Evolutionary conservation across 2,888 invertebrate species (phyloP).

Genomic region (Eristalis tenax): DNA sequence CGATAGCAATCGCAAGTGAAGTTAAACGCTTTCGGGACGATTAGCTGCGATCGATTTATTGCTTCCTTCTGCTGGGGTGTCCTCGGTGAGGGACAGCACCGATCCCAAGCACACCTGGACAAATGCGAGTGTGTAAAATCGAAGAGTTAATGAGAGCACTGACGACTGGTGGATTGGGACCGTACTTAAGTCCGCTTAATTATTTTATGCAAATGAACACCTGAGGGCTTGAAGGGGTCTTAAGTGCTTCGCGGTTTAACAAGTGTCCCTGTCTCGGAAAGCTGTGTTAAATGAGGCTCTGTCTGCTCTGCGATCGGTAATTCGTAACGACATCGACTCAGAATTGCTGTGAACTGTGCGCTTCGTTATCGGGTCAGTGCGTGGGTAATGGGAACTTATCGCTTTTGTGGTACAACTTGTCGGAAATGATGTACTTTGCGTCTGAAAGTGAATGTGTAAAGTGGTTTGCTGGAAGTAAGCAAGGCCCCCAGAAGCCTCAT

Average conservation of each 20-base stretch:
- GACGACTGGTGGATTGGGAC: not conserved
- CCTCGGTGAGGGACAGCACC: not conserved
- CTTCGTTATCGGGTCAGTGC: too few relatives aligned
- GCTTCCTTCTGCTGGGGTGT: slow-evolving; percentile 38
- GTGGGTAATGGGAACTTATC: too few relatives aligned
- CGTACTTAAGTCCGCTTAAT: not conserved
- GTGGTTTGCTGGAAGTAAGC: too few relatives aligned
- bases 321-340: too few relatives aligned
- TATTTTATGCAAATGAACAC: slow-evolving; percentile 53
- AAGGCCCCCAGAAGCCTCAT: too few relatives aligned
- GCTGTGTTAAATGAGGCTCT: too few relatives aligned
- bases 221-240: not conserved
- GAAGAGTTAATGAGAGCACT: slow-evolving; percentile 10
- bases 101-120: not conserved
- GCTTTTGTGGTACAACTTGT: too few relatives aligned
- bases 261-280: too few relatives aligned
- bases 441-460: too few relatives aligned
- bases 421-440: too few relatives aligned
- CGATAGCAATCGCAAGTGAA: slow-evolving; percentile 54
- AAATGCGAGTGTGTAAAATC: slow-evolving; percentile 11
- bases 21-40: slow-evolving; percentile 48
- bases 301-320: too few relatives aligned
- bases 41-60: slow-evolving; percentile 59
- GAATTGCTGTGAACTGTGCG: too few relatives aligned
- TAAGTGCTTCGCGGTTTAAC: not conserved